phyloP scores from a whole-genome alignment of 1,140 invertebrate species.

The Drosophila neocordata region DNA sequence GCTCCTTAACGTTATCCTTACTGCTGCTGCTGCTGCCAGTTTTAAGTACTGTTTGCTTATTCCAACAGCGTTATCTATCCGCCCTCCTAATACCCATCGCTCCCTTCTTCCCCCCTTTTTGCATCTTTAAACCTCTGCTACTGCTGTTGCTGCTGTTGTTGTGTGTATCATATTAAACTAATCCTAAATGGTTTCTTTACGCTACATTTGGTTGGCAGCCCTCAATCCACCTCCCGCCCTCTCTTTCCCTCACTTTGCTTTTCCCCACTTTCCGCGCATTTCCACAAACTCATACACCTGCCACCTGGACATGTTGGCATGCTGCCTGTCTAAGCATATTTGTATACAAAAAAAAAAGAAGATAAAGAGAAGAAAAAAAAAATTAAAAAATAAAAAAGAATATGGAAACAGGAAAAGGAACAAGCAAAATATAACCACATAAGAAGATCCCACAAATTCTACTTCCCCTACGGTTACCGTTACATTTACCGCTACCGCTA shows the following conservation, averaged over 20 bases:
- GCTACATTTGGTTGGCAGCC: constrained; percentile 78
- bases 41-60: constrained; percentile 82
- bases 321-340: constrained; percentile 59
- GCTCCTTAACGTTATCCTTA: background rate
- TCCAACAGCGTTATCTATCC: constrained; percentile 69
- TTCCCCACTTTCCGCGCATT: background rate
- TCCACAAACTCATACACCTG: constrained; percentile 17
- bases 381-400: constrained; percentile 27
- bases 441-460: constrained; percentile 12
- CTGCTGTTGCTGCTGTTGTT: background rate
- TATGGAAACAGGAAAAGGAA: too few relatives aligned
- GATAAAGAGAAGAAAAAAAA: too few relatives aligned
- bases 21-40: constrained; percentile 41
- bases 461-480: too few relatives aligned
- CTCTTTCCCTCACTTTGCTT: too few relatives aligned
- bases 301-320: constrained; percentile 42
- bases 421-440: background rate
- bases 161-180: constrained; percentile 82
- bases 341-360: constrained; percentile 11
- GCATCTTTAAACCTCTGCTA: too few relatives aligned
- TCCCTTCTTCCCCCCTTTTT: too few relatives aligned
- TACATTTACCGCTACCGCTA: too few relatives aligned
- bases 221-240: constrained; percentile 23
- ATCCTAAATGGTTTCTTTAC: constrained; percentile 82
- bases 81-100: background rate